Evolutionary conservation across 2,113 vertebrate species (phyloP).

Genomic region (Delphinus delphis): DNA sequence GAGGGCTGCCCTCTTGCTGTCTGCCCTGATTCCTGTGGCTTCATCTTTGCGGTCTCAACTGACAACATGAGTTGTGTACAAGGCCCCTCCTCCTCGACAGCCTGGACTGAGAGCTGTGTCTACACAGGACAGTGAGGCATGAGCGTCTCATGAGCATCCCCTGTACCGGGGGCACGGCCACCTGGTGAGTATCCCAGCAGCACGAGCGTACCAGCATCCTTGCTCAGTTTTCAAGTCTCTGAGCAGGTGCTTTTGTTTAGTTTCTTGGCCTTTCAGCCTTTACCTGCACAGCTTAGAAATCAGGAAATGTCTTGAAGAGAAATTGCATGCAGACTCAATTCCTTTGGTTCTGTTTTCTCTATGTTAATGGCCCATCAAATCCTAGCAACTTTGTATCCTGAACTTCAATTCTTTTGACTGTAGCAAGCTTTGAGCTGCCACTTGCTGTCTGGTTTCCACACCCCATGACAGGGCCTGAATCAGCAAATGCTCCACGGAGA

Average conservation of each 20-base stretch:
- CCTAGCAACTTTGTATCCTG: not conserved
- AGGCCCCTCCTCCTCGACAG: not conserved
- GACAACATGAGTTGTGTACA: not conserved
- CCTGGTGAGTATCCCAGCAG: not conserved
- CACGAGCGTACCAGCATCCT: not conserved
- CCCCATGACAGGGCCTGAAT: not conserved
- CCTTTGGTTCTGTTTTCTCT: not conserved
- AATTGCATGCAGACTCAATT: not conserved
- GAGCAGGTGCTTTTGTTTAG: conserved; percentile 24
- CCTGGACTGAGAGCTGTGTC: not conserved
- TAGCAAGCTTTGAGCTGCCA: not conserved
- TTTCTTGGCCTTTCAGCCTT: not conserved
- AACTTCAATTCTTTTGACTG: not conserved
- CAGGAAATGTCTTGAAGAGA: not conserved
- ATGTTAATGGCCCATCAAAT: not conserved
- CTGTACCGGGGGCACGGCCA: too few relatives aligned
- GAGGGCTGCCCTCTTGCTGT: not conserved
- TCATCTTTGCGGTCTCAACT: not conserved
- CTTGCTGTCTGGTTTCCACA: not conserved
- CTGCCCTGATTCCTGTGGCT: not conserved
- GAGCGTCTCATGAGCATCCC: too few relatives aligned
- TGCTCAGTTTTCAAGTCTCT: conserved; percentile 1
- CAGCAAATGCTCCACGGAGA: not conserved
- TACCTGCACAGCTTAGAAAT: not conserved
- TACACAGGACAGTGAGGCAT: not conserved